phyloP scores from a whole-genome alignment of 2,113 vertebrate species.

The Megalops atlanticus region DNA sequence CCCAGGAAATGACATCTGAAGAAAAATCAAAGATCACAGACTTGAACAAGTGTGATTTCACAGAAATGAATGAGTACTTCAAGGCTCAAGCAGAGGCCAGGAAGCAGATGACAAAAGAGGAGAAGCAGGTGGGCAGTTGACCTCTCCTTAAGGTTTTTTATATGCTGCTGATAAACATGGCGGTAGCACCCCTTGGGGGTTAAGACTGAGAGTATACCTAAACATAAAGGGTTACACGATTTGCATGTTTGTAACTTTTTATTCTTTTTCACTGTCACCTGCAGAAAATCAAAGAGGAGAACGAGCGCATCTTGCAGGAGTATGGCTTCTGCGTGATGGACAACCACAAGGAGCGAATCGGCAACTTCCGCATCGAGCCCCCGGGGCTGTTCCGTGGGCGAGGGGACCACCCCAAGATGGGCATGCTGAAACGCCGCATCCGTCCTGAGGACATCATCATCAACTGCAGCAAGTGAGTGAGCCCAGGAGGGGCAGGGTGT shows the following conservation, averaged over 20 bases:
- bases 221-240: background rate
- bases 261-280: background rate
- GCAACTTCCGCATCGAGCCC: conserved; percentile 95
- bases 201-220: background rate
- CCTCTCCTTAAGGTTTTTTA: no score
- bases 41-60: conserved; percentile 92
- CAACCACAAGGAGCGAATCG: conserved; percentile 94
- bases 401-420: conserved; percentile 96
- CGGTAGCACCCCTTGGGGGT: no score
- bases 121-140: conserved; percentile 80
- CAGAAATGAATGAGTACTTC: conserved; percentile 89
- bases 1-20: conserved; percentile 92
- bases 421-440: conserved; percentile 92
- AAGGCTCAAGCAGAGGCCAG: conserved; percentile 91
- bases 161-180: no score
- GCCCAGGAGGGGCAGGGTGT: background rate
- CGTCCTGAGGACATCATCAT: conserved; percentile 93
- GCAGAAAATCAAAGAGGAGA: conserved; percentile 95
- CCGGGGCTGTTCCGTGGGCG: conserved; percentile 92
- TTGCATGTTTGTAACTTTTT: background rate
- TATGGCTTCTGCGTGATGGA: conserved; percentile 96
- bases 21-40: conserved; percentile 86
- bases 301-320: conserved; percentile 87
- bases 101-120: conserved; percentile 95
- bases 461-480: conserved; percentile 94